Conservation (phyloP, 2,797 vertebrate genomes). For the Chaunax sp. region DNA sequence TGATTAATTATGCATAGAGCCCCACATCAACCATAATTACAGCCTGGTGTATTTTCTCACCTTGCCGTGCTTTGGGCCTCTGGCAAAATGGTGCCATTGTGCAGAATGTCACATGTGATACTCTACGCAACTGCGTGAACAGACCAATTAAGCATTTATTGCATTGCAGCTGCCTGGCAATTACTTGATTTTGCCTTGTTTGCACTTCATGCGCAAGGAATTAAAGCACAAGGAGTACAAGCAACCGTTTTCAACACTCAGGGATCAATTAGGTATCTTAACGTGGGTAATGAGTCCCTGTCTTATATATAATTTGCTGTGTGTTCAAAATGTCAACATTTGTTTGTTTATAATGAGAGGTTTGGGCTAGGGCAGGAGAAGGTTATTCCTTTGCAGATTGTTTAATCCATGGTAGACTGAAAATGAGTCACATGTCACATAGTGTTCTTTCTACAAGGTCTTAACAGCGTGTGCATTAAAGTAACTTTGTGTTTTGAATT, state of each 20-base stretch:
- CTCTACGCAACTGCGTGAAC: conserved; percentile 29
- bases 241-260: conserved; percentile 48
- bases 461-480: conserved; percentile 7
- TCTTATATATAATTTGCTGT: conserved; percentile 55
- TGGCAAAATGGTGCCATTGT: conserved; percentile 42
- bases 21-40: conserved; percentile 43
- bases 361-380: conserved; percentile 24
- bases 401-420: conserved; percentile 32
- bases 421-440: background rate
- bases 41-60: conserved; percentile 36
- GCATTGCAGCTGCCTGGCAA: conserved; percentile 52
- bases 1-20: conserved; percentile 60
- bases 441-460: conserved; percentile 8
- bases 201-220: conserved; percentile 53
- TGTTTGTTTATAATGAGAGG: conserved; percentile 59
- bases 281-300: conserved; percentile 57
- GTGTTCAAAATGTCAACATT: conserved; percentile 60
- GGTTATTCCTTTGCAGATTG: conserved; percentile 13
- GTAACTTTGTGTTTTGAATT: background rate
- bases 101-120: conserved; percentile 39
- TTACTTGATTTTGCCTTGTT: conserved; percentile 55
- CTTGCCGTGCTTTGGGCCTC: conserved; percentile 26
- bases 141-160: conserved; percentile 64
- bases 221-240: conserved; percentile 18
- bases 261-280: conserved; percentile 73